A percentile compares a stretch with the other conserved stretches of the same genome.
These are phyloP conservation scores for Centropristis striata DNA, from an alignment of 2,113 vertebrate species.

Conservation along the genomic window DNA sequence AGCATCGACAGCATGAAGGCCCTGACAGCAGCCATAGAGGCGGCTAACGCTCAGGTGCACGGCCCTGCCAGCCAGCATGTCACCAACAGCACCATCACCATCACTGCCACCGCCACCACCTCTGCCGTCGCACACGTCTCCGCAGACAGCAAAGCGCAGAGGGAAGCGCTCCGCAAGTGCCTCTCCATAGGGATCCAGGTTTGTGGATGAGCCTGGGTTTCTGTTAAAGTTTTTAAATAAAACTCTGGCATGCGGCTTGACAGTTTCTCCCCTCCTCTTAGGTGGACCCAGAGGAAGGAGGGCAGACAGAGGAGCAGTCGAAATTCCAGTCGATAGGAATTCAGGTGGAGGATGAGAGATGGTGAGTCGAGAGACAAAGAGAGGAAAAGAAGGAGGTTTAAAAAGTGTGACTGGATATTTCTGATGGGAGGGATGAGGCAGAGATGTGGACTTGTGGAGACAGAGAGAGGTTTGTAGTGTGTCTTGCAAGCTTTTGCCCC, in stretches of 20 bases:
- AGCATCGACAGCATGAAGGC: conserved; percentile 99
- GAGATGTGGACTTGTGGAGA: conserved; percentile 37
- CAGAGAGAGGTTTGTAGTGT: conserved; percentile 57
- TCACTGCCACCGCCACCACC: conserved; percentile 74
- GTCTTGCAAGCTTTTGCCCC: conserved; percentile 19
- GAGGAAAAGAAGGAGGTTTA: not conserved
- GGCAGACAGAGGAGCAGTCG: conserved; percentile 88
- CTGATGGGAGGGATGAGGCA: conserved; percentile 42
- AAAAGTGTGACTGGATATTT: conserved; percentile 48
- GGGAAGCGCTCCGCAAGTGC: conserved; percentile 94
- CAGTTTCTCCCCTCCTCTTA: conserved; percentile 65
- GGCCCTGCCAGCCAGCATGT: conserved; percentile 96
- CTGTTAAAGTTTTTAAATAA: not conserved
- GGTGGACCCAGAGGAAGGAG: conserved; percentile 95
- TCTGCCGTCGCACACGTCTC: conserved; percentile 57
- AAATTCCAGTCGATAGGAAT: conserved; percentile 99
- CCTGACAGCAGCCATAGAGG: conserved; percentile 97
- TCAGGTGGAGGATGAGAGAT: conserved; percentile 97
- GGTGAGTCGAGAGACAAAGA: conserved; percentile 86
- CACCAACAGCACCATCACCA: conserved; percentile 90
- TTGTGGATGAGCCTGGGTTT: not conserved
- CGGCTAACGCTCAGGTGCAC: conserved; percentile 98
- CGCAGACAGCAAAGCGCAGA: conserved; percentile 72
- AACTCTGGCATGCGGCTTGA: conserved; percentile 6
- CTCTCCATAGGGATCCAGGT: conserved; percentile 99